Percentiles rank a stretch among this genome's conserved stretches.
These are phyloP conservation scores for Deilephila porcellus DNA, from an alignment of 2,888 invertebrate species.

Conservation along the genomic window DNA sequence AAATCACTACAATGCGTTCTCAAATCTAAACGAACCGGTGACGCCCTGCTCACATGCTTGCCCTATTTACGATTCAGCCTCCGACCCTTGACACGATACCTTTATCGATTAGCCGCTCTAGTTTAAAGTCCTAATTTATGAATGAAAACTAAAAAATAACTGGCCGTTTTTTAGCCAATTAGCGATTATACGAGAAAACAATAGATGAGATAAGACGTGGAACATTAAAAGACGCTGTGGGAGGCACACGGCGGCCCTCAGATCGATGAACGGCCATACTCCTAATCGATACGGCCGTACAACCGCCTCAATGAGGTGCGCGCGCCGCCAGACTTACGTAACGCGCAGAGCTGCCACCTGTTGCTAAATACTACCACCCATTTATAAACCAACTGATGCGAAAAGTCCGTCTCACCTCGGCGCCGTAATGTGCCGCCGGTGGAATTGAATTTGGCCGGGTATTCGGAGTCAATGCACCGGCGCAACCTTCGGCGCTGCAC, in stretches of 20 bases:
- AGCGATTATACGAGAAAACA: constrained; percentile 8
- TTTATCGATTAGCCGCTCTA: constrained; percentile 2
- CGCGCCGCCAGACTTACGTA: constrained; percentile 78
- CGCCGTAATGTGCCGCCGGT: constrained; percentile 38
- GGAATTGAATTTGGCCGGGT: constrained; percentile 61
- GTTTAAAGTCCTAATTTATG: background rate
- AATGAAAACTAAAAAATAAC: constrained; percentile 16
- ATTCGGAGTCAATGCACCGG: constrained; percentile 77
- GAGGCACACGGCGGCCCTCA: constrained; percentile 58
- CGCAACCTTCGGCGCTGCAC: constrained; percentile 81
- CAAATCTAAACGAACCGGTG: constrained; percentile 42
- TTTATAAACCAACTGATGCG: constrained; percentile 65
- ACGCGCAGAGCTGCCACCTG: constrained; percentile 78
- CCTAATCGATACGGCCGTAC: constrained; percentile 78
- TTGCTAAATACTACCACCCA: constrained; percentile 78
- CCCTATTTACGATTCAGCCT: background rate
- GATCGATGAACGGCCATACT: constrained; percentile 74
- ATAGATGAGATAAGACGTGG: constrained; percentile 62
- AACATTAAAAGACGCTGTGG: constrained; percentile 66
- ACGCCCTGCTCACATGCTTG: constrained; percentile 37
- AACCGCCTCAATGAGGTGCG: constrained; percentile 79
- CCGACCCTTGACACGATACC: background rate
- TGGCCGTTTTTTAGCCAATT: constrained; percentile 13
- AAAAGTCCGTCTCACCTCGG: constrained; percentile 52
- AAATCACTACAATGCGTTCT: constrained; percentile 44